These are phyloP conservation scores for Rousettus leschenaultii DNA, from an alignment of 2,113 vertebrate species.

Conservation along the genomic window DNA sequence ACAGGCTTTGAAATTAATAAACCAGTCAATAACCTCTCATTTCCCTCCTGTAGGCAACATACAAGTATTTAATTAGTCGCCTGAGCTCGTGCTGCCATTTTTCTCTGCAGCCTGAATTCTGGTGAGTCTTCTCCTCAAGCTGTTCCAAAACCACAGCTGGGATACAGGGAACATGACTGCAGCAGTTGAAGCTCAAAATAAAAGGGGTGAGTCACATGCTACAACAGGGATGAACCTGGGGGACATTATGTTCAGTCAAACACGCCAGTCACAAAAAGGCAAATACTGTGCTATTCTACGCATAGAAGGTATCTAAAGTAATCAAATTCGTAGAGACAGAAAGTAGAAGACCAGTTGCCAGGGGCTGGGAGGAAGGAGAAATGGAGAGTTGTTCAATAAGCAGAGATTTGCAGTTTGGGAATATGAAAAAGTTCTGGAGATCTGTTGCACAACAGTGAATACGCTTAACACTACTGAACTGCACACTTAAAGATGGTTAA, in stretches of 20 bases:
- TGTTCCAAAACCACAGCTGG: neutral
- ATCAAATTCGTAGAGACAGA: neutral
- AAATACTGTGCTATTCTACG: neutral
- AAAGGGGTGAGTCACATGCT: neutral
- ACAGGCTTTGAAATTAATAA: neutral
- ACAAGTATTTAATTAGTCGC: neutral
- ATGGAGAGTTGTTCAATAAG: neutral
- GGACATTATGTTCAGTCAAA: neutral
- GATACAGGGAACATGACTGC: neutral
- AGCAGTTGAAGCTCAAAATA: neutral
- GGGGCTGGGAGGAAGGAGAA: neutral
- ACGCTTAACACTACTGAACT: neutral
- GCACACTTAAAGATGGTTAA: neutral
- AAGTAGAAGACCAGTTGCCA: neutral
- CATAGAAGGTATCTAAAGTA: neutral
- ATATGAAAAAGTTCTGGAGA: neutral
- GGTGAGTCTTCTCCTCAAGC: neutral
- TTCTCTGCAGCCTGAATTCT: neutral
- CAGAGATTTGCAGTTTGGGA: neutral
- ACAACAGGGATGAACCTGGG: neutral
- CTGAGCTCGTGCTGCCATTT: neutral
- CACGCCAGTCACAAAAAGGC: neutral
- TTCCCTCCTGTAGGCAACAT: neutral
- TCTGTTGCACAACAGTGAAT: neutral
- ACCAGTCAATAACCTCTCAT: neutral